phyloP scores from a whole-genome alignment of 2,888 invertebrate species.

The Caenorhabditis zanzibari region DNA sequence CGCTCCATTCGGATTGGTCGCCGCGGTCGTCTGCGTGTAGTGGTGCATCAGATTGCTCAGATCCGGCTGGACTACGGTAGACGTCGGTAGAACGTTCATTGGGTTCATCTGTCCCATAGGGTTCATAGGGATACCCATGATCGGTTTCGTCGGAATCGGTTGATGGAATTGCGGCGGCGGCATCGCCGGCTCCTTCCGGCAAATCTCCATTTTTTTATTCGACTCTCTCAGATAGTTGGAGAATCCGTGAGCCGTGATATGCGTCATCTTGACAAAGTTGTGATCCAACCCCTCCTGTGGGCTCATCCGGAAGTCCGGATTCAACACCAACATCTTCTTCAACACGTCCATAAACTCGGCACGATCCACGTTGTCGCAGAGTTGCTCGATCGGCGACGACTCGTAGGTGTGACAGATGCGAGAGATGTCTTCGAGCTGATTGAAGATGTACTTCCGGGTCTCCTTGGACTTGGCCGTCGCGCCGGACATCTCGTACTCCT shows the following conservation, averaged over 20 bases:
- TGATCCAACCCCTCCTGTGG: slow-evolving; percentile 86
- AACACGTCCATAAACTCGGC: slow-evolving; percentile 97
- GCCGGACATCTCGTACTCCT: slow-evolving; percentile 98
- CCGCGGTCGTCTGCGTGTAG: slow-evolving; percentile 61
- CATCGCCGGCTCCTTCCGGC: slow-evolving; percentile 52
- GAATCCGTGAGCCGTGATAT: slow-evolving; percentile 71
- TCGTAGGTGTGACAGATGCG: slow-evolving; percentile 82
- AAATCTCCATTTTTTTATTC: slow-evolving; percentile 80
- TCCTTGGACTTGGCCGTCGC: slow-evolving; percentile 97
- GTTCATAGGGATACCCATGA: slow-evolving; percentile 24
- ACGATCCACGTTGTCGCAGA: slow-evolving; percentile 97
- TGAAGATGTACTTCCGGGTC: slow-evolving; percentile 99
- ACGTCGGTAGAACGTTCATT: slow-evolving; percentile 2
- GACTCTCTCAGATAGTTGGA: slow-evolving; percentile 46
- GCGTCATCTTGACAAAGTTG: slow-evolving; percentile 80
- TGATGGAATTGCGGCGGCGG: slow-evolving; percentile 18
- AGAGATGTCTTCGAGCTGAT: slow-evolving; percentile 96
- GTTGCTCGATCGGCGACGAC: slow-evolving; percentile 92
- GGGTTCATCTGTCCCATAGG: slow-evolving; percentile 9
- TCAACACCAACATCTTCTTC: slow-evolving; percentile 98
- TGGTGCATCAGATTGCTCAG: slow-evolving; percentile 65
- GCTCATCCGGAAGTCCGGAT: slow-evolving; percentile 95
- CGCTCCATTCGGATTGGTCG: slow-evolving; percentile 69
- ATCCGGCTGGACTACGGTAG: slow-evolving; percentile 48
- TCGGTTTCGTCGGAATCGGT: slow-evolving; percentile 18